These are phyloP conservation scores for Brachymystax lenok DNA, from an alignment of 2,797 vertebrate species.

Conservation along the genomic window DNA sequence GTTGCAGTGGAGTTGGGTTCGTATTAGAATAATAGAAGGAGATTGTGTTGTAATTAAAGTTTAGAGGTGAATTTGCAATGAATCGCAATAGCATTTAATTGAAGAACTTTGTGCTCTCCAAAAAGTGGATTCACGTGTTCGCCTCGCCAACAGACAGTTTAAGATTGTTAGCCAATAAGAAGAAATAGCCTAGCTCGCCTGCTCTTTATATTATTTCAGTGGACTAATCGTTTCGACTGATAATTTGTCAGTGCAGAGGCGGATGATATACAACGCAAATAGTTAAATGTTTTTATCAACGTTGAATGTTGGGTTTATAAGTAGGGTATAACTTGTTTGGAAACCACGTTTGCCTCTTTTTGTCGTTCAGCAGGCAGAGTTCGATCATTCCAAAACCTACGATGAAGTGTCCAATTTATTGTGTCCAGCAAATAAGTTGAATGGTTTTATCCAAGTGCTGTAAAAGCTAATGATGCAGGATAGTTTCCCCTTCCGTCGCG, in stretches of 20 bases:
- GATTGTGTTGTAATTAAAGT: not conserved
- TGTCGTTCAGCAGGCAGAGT: not conserved
- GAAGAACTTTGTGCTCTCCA: not conserved
- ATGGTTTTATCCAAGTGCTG: not conserved
- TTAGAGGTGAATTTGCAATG: not conserved
- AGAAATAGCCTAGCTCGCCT: not conserved
- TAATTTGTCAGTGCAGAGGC: not conserved
- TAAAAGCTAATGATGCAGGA: not conserved
- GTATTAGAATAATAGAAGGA: not conserved
- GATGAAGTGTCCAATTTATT: not conserved
- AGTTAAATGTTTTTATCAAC: not conserved
- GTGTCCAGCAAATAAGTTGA: not conserved
- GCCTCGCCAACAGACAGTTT: not conserved
- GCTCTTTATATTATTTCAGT: not conserved
- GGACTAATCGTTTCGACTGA: not conserved
- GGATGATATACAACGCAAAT: not conserved
- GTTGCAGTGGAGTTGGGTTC: conserved; percentile 22
- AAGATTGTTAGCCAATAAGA: not conserved
- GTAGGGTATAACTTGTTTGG: not conserved
- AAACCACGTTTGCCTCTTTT: not conserved
- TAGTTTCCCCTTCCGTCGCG: no score
- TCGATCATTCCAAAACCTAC: not conserved
- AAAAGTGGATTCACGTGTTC: conserved; percentile 55
- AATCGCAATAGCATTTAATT: not conserved
- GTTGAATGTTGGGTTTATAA: not conserved